Evolutionary conservation across 2,888 invertebrate genomes (phyloP).

Genomic region (Tetragonula carbonaria): DNA sequence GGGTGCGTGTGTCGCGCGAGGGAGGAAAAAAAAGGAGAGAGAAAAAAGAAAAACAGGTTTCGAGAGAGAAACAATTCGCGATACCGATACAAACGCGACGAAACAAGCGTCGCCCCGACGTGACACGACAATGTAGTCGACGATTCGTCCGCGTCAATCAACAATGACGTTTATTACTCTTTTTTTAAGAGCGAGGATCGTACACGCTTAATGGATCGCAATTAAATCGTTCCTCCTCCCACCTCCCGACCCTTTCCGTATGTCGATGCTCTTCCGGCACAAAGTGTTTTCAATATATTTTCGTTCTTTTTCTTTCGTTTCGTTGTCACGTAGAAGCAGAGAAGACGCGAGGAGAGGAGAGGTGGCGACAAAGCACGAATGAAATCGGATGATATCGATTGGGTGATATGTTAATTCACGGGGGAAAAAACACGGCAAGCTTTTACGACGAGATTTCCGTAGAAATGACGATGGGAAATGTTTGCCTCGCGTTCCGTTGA

Average conservation of each 20-base stretch:
- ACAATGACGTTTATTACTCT: conserved; percentile 55
- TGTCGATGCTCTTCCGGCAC: conserved; percentile 10
- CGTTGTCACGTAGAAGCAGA: neutral
- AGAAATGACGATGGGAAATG: conserved; percentile 9
- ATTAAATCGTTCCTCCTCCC: conserved; percentile 25
- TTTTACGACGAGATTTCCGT: conserved; percentile 37
- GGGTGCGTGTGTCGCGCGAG: neutral
- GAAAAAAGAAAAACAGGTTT: conserved; percentile 25
- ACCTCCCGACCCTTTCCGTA: neutral
- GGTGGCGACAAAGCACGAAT: neutral
- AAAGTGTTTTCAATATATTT: conserved; percentile 2
- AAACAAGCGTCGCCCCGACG: conserved; percentile 25
- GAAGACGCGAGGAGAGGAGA: neutral
- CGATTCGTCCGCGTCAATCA: conserved; percentile 37
- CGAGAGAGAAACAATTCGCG: conserved; percentile 56
- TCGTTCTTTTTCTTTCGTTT: neutral
- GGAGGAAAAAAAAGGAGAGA: neutral
- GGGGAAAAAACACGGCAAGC: conserved; percentile 11
- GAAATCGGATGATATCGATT: conserved; percentile 18
- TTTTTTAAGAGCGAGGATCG: conserved; percentile 41
- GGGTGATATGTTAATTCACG: conserved; percentile 48
- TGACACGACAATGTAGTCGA: conserved; percentile 13
- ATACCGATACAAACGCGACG: conserved; percentile 32
- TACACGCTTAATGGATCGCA: conserved; percentile 46
- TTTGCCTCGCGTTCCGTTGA: conserved; percentile 21